Evolutionary conservation across 2,888 invertebrate genomes (phyloP).

Genomic region (Drepanosiphum platanoidis): DNA sequence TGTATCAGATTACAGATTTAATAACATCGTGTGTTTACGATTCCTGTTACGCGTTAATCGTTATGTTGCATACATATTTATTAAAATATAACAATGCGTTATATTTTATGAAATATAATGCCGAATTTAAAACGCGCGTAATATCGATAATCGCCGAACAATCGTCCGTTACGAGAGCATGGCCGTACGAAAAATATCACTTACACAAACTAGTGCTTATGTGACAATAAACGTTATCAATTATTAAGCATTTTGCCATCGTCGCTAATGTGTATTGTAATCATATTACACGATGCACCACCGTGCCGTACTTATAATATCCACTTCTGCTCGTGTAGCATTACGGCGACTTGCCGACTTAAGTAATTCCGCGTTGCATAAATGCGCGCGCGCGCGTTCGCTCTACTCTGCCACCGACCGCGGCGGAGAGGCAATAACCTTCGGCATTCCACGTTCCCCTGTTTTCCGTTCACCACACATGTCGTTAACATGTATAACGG

Average conservation of each 20-base stretch:
- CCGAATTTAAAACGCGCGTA: not conserved
- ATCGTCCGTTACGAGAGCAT: too few species aligned
- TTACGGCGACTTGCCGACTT: not conserved
- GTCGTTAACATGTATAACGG: slow-evolving; percentile 35
- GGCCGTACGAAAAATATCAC: not conserved
- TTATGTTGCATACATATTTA: not conserved
- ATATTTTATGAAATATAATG: not conserved
- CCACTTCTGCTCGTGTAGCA: not conserved
- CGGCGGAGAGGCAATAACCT: slow-evolving; percentile 55
- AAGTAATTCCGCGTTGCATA: slow-evolving; percentile 29
- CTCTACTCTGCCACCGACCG: not conserved
- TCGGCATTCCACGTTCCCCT: slow-evolving; percentile 45
- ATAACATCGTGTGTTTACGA: too few species aligned
- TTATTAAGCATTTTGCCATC: not conserved
- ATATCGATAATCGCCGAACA: too few species aligned
- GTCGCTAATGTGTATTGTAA: not conserved
- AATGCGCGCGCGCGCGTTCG: not conserved
- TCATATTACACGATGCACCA: not conserved
- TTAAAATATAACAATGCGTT: not conserved
- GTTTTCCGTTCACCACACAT: slow-evolving; percentile 36
- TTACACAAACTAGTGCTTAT: not conserved
- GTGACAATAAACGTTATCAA: not conserved
- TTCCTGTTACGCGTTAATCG: too few species aligned
- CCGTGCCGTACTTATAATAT: too few species aligned
- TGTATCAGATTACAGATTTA: too few species aligned